Percentiles rank a stretch among this genome's conserved stretches.
Evolutionary conservation across 2,888 invertebrate species (phyloP).

Genomic region (Pycnomerus fuliginosus): DNA sequence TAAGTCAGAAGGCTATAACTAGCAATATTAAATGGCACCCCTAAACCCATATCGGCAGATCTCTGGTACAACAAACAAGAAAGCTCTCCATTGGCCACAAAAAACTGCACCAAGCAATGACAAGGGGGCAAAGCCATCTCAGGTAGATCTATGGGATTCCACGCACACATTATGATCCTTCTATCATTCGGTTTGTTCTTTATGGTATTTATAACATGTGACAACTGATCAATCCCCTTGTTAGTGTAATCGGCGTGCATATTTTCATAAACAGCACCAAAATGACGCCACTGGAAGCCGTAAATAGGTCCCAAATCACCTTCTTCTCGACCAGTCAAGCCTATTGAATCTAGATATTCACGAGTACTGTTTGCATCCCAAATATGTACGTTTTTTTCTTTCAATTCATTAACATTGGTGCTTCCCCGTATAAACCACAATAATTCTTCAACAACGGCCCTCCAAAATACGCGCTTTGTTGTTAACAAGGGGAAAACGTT

Average conservation of each 20-base stretch:
- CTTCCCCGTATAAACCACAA: slow-evolving; percentile 93
- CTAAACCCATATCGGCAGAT: slow-evolving; percentile 96
- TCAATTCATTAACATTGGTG: slow-evolving; percentile 82
- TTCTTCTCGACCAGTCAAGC: slow-evolving; percentile 81
- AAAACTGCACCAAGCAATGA: slow-evolving; percentile 93
- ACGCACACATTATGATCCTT: slow-evolving; percentile 89
- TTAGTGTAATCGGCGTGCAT: slow-evolving; percentile 77
- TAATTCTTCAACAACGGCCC: slow-evolving; percentile 88
- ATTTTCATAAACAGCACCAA: slow-evolving; percentile 84
- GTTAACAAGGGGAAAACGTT: slow-evolving; percentile 84
- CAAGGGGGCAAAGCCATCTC: slow-evolving; percentile 97
- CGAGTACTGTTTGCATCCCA: slow-evolving; percentile 97
- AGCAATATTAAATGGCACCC: slow-evolving; percentile 98
- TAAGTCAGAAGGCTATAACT: slow-evolving; percentile 91
- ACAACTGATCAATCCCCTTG: slow-evolving; percentile 83
- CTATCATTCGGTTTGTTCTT: slow-evolving; percentile 81
- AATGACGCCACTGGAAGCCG: slow-evolving; percentile 98
- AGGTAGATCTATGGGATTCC: slow-evolving; percentile 88
- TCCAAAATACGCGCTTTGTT: slow-evolving; percentile 91
- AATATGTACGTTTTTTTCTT: slow-evolving; percentile 80
- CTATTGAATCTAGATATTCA: slow-evolving; percentile 82
- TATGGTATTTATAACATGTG: slow-evolving; percentile 77
- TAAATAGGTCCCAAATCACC: slow-evolving; percentile 97
- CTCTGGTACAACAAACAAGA: slow-evolving; percentile 94
- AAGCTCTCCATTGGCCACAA: slow-evolving; percentile 78